phyloP scores from a whole-genome alignment of 2,797 vertebrate genomes.

The Gadopsis marmoratus region DNA sequence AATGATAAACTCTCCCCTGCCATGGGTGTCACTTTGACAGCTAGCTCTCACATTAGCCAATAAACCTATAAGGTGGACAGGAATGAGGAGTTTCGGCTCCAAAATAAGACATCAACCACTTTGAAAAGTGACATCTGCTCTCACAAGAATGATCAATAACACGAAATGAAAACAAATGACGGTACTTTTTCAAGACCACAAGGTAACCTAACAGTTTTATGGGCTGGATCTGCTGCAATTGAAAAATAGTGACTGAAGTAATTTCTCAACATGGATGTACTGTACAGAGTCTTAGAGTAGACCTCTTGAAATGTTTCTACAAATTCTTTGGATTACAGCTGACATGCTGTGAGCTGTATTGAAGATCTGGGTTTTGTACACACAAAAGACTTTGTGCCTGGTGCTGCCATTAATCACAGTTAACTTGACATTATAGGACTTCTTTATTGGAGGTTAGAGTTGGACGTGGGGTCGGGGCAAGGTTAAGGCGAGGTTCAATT shows the following conservation, averaged over 20 bases:
- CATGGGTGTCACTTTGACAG: conserved; percentile 74
- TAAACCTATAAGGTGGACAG: conserved; percentile 65
- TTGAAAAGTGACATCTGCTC: conserved; percentile 46
- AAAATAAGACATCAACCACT: conserved; percentile 59
- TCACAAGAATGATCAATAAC: conserved; percentile 52
- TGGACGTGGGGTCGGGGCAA: conserved; percentile 51
- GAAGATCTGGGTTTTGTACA: conserved; percentile 67
- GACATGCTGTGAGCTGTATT: conserved; percentile 46
- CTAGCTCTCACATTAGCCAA: conserved; percentile 68
- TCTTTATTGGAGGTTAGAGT: conserved; percentile 75
- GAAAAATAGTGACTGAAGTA: conserved; percentile 25
- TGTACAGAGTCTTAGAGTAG: neutral
- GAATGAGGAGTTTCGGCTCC: conserved; percentile 59
- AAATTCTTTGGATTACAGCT: conserved; percentile 55
- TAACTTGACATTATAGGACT: conserved; percentile 74
- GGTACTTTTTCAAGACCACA: conserved; percentile 8
- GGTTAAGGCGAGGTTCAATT: conserved; percentile 63
- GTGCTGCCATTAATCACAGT: conserved; percentile 75
- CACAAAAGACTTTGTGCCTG: conserved; percentile 69
- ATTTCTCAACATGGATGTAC: conserved; percentile 11
- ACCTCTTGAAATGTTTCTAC: conserved; percentile 51
- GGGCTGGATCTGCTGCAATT: conserved; percentile 13
- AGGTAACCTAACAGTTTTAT: conserved; percentile 19
- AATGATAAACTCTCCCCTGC: conserved; percentile 82
- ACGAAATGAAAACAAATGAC: conserved; percentile 53